Base-by-base conservation (phyloP, 2,888 invertebrate species). In the Drosophila multiciliata region DNA sequence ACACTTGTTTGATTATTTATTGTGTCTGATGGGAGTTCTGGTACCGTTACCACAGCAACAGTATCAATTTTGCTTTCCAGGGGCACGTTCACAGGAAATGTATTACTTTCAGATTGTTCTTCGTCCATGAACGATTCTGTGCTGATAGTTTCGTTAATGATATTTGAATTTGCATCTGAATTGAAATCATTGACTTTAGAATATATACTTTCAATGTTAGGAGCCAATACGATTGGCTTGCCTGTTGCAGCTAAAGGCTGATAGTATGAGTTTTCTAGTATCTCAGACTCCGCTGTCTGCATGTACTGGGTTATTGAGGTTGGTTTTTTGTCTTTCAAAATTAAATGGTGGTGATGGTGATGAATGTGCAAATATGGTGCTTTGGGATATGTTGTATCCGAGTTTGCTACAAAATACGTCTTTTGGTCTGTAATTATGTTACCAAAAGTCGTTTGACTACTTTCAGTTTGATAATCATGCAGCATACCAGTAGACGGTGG, bases 331-430 rank as follows among this genome's bases (percentile, higher is more conserved):
- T n/a, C 32, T 32, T 33, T 64, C 3, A 38, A 36, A 23, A 26
- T 50, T 58, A 68, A n/a, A 32, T 42, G 49, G 42, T 68, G 67
- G n/a, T 68, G 58, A 42, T 68, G 67, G 8, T 68, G 67, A 36
- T 68, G 67, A 58, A 68, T 52, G 36, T 68, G 67, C 33, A 67
- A 20, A 33, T 49, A 23, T 32, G 11, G 26, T 1, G 23, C n/a
- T n/a, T 42, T 50, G 15, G 12, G 20, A 23, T 35, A 5, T 23
- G 11, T 50, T n/a, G 40, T n/a, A 40, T 49, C 23, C 54, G 38
- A 23, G 9, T 20, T 20, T 17, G 53, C 11, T 12, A 11, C 36
- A 49, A 58, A 35, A 29, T 26, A 1, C n/a, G 15, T 23, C 9
- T 35, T 55, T 45, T 57, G 49, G 26, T 26, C n/a, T 11, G 48